These are phyloP conservation scores for Papilio machaon DNA, from an alignment of 1,140 invertebrate genomes.

Conservation along the genomic window DNA sequence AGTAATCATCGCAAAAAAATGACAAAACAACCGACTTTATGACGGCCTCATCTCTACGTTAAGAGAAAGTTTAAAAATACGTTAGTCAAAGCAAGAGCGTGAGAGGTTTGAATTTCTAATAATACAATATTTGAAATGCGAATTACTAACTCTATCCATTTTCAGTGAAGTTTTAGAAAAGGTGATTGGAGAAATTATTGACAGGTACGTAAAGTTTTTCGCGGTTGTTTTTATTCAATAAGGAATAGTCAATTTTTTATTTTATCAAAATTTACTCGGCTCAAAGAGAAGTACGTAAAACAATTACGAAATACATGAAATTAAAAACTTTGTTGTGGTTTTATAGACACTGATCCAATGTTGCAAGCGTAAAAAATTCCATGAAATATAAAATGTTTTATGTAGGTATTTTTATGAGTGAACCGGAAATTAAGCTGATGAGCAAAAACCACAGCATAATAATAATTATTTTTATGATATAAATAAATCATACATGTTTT, in stretches of 20 bases:
- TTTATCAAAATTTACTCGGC: too few species aligned
- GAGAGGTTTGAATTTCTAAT: not conserved
- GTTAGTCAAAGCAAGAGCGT: not conserved
- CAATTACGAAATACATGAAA: not conserved
- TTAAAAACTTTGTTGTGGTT: not conserved
- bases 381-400: not conserved
- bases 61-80: slow-evolving; percentile 6
- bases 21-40: slow-evolving; percentile 1
- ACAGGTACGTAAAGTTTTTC: not conserved
- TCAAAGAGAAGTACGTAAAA: not conserved
- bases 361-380: not conserved
- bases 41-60: not conserved
- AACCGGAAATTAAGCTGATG: not conserved
- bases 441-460: not conserved
- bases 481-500: too few species aligned
- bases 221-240: not conserved
- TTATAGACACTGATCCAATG: too few species aligned
- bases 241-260: too few species aligned
- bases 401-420: not conserved
- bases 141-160: not conserved
- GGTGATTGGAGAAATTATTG: too few species aligned
- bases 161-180: too few species aligned
- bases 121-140: not conserved
- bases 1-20: not conserved
- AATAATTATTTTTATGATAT: too few species aligned